Evolutionary conservation across 2,888 invertebrate genomes (phyloP), one percentile per base, ranked within the genome.

Genomic region (Polydrusus tereticollis): DNA sequence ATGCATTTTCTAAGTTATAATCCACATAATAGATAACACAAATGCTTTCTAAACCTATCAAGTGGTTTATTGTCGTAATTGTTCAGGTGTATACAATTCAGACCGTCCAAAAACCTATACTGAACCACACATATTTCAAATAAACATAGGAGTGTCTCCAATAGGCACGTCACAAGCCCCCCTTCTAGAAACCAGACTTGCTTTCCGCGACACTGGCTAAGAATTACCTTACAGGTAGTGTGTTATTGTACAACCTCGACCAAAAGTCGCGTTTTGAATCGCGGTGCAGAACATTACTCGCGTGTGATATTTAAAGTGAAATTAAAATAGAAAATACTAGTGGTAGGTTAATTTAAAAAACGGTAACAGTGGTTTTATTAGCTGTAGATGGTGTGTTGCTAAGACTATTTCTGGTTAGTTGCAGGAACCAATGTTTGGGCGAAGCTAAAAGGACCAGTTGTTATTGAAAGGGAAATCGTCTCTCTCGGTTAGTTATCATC

Each of bases 161-260:
- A 58, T 16, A 43, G 58, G 58, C 43, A 36, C 57, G 66, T 62
- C 55, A 41, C 45, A 58, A 29, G 33, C 23, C 59, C 73, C 73
- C 65, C 72, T 57, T 69, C 60, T 52, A 64, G 58, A 47, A 50
- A 43, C 50, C 58, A 52, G 36, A 63, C 69, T 58, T 45, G 67
- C 73, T 79, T 79, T 80, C 79, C 79, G 76, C 75, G 71, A 75
- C 75, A 62, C 50, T 69, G 62, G 68, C 72, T 60, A 74, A 76
- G 77, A 76, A 80, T 79, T 77, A 77, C 79, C 78, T 77, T 79
- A 78, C 78, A 77, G 77, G 77, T 77, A 77, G 73, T 65, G 20
- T 62, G 60, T 59, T 70, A 71, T 66, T 71, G 71, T 66, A 67
- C 67, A 71, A 71, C 71, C 63, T 70, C 70, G 65, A 65, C 60